These are phyloP conservation scores for Yponomeuta sedellus DNA, from an alignment of 2,888 invertebrate genomes.

Conservation along the genomic window DNA sequence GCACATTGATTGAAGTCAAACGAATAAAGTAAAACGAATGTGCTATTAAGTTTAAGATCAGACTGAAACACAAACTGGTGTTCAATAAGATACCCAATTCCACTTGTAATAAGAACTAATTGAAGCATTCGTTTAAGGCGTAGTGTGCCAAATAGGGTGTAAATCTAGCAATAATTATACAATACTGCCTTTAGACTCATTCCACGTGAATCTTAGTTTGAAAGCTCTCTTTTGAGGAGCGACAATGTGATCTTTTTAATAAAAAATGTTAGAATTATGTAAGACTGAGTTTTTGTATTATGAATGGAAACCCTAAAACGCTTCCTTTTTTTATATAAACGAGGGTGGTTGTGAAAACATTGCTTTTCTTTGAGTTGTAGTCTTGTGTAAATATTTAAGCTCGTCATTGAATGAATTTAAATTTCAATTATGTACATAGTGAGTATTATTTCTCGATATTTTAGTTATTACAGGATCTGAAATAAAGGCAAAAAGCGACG, in stretches of 20 bases:
- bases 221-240: constrained; percentile 10
- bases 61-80: not conserved
- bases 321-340: not conserved
- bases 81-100: not conserved
- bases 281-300: constrained; percentile 11
- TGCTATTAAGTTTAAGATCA: not conserved
- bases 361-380: not conserved
- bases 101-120: not conserved
- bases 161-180: not conserved
- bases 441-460: not conserved
- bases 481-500: not conserved
- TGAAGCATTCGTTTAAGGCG: not conserved
- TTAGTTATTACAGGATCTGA: not conserved
- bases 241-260: constrained; percentile 5
- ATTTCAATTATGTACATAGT: not conserved
- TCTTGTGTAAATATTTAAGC: not conserved
- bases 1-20: too few relatives aligned
- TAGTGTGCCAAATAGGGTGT: constrained; percentile 1
- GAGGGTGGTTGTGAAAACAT: not conserved
- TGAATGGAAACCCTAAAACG: not conserved
- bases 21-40: not conserved
- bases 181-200: constrained; percentile 3
- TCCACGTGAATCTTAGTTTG: not conserved
- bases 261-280: not conserved
- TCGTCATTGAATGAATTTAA: not conserved